Evolutionary conservation across 1,140 invertebrate genomes (phyloP).

Genomic region (Ladona fulva): DNA sequence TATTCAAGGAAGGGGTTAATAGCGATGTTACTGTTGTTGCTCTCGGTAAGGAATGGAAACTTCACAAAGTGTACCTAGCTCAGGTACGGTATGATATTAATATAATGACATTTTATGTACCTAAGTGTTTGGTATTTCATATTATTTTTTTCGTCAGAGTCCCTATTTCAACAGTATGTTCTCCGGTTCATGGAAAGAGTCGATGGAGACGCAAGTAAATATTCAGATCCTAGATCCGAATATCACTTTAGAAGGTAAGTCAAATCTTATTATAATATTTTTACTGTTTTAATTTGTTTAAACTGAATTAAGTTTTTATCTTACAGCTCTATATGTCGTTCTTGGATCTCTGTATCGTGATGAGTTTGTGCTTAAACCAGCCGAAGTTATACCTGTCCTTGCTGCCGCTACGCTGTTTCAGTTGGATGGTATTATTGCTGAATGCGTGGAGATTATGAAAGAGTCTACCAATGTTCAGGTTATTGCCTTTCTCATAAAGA

Average conservation of each 20-base stretch:
- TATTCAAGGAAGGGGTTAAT: conserved; percentile 66
- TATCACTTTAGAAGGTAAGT: conserved; percentile 57
- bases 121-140: conserved; percentile 13
- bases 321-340: conserved; percentile 55
- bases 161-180: conserved; percentile 80
- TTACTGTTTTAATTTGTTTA: conserved; percentile 12
- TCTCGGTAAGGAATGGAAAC: conserved; percentile 59
- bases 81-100: conserved; percentile 38
- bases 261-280: conserved; percentile 17
- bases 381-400: conserved; percentile 58
- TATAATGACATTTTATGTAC: background rate
- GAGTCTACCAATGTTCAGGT: conserved; percentile 59
- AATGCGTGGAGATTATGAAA: conserved; percentile 65
- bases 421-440: conserved; percentile 63
- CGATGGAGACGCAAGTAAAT: conserved; percentile 52
- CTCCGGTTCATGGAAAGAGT: conserved; percentile 69
- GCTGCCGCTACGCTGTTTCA: conserved; percentile 71
- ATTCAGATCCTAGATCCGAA: conserved; percentile 67
- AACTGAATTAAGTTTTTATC: conserved; percentile 21
- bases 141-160: conserved; percentile 42
- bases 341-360: conserved; percentile 73
- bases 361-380: conserved; percentile 61
- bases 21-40: conserved; percentile 67
- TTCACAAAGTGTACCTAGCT: conserved; percentile 70
- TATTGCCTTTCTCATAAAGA: background rate